Conservation (phyloP, 2,797 vertebrate genomes). For the Catostomus latipinnis region DNA sequence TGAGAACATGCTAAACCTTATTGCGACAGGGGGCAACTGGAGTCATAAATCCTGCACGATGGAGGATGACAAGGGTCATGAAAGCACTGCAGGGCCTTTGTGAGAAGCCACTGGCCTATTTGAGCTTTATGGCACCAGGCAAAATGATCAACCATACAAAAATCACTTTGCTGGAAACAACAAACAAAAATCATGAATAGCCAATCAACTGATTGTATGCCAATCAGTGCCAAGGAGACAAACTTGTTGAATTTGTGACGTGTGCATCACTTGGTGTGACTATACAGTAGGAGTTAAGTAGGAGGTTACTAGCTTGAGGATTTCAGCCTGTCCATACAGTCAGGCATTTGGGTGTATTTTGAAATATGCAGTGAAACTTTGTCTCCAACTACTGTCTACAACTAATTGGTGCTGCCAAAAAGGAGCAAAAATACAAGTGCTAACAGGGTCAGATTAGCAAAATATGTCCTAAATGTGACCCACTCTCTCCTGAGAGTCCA, state of each 20-base stretch:
- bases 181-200: conserved; percentile 48
- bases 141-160: conserved; percentile 68
- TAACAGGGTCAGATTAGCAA: conserved; percentile 14
- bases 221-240: conserved; percentile 25
- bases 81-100: conserved; percentile 75
- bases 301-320: not conserved
- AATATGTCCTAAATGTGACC: conserved; percentile 21
- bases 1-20: conserved; percentile 65
- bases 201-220: conserved; percentile 40
- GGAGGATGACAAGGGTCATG: conserved; percentile 75
- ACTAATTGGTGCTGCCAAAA: conserved; percentile 29
- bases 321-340: not conserved
- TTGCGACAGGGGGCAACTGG: conserved; percentile 78
- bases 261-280: conserved; percentile 20
- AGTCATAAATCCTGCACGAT: conserved; percentile 76
- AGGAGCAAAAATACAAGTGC: conserved; percentile 3
- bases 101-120: conserved; percentile 73
- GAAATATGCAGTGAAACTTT: conserved; percentile 22
- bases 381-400: conserved; percentile 7
- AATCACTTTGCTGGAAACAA: conserved; percentile 33
- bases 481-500: conserved; percentile 19
- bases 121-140: conserved; percentile 73
- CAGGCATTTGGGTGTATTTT: conserved; percentile 4
- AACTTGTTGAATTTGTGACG: conserved; percentile 36
- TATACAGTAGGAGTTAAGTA: not conserved